Conservation (phyloP, 2,113 vertebrate genomes). For the Ptilorrhoa leucosticta region DNA sequence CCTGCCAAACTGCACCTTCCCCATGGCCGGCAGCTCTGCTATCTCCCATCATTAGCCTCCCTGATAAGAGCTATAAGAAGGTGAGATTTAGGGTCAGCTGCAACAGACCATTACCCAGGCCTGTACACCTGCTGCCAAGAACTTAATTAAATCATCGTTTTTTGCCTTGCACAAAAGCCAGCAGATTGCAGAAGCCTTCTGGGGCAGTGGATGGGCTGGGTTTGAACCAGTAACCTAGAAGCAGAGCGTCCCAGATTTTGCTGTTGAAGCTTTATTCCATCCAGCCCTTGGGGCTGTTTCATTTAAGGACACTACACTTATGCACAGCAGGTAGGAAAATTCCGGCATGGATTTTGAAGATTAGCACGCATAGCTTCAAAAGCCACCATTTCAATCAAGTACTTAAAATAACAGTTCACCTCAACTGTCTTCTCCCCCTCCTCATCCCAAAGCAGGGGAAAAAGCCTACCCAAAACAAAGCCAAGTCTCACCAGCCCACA, state of each 20-base stretch:
- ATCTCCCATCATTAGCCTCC: background rate
- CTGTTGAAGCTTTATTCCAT: background rate
- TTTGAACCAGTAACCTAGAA: background rate
- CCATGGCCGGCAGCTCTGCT: rapidly evolving
- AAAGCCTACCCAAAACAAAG: background rate
- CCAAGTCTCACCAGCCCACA: background rate
- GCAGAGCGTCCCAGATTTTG: background rate
- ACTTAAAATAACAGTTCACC: conserved; percentile 2
- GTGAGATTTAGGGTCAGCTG: background rate
- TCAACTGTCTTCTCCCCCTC: background rate
- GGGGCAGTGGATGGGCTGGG: background rate
- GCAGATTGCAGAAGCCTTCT: background rate
- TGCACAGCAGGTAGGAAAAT: conserved; percentile 15
- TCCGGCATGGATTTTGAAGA: background rate
- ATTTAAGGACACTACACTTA: background rate
- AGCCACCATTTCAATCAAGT: background rate
- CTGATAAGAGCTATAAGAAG: background rate
- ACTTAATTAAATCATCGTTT: background rate
- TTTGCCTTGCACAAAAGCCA: background rate
- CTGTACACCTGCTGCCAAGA: background rate
- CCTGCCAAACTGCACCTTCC: background rate
- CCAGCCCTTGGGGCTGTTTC: background rate
- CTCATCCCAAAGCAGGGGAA: rapidly evolving
- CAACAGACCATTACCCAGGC: background rate
- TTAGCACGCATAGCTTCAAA: background rate